These are phyloP conservation scores for Triplophysa bombifrons DNA, from an alignment of 2,797 vertebrate species.

Conservation along the genomic window DNA sequence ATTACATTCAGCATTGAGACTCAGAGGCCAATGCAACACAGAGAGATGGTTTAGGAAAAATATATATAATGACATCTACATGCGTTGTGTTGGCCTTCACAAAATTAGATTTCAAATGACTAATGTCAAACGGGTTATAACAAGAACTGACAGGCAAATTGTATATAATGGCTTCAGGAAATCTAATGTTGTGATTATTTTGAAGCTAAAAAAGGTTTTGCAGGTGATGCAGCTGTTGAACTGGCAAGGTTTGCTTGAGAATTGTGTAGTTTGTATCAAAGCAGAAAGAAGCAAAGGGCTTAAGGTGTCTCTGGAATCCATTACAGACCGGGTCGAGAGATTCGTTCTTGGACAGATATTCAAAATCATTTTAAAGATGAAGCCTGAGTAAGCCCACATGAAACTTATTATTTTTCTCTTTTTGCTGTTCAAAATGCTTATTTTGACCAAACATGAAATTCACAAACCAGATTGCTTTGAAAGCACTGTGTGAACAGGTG, in stretches of 20 bases:
- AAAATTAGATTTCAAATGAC: constrained; percentile 47
- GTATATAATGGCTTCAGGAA: constrained; percentile 36
- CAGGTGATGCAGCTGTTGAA: constrained; percentile 20
- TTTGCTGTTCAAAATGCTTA: constrained; percentile 1
- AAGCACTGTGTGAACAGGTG: constrained; percentile 33
- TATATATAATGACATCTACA: constrained; percentile 43
- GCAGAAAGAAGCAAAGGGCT: not conserved
- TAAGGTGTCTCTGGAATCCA: constrained; percentile 37
- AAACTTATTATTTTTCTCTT: not conserved
- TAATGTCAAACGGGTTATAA: constrained; percentile 44
- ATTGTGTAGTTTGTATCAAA: constrained; percentile 15
- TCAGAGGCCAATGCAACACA: constrained; percentile 41
- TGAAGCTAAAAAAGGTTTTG: constrained; percentile 7
- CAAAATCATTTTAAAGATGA: constrained; percentile 24
- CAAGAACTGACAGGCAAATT: constrained; percentile 45
- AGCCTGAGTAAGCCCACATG: constrained; percentile 19
- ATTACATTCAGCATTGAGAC: constrained; percentile 58
- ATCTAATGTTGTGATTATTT: constrained; percentile 22
- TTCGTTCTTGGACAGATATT: constrained; percentile 54
- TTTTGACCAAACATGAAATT: constrained; percentile 32
- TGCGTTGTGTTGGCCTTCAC: constrained; percentile 13
- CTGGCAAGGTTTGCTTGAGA: not conserved
- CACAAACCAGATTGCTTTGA: constrained; percentile 17
- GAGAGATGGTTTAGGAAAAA: constrained; percentile 13
- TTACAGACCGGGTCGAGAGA: constrained; percentile 33